Evolutionary conservation across 2,113 vertebrate species (phyloP), one percentile per base, ranked within the genome.

Genomic region (Bos indicus): DNA sequence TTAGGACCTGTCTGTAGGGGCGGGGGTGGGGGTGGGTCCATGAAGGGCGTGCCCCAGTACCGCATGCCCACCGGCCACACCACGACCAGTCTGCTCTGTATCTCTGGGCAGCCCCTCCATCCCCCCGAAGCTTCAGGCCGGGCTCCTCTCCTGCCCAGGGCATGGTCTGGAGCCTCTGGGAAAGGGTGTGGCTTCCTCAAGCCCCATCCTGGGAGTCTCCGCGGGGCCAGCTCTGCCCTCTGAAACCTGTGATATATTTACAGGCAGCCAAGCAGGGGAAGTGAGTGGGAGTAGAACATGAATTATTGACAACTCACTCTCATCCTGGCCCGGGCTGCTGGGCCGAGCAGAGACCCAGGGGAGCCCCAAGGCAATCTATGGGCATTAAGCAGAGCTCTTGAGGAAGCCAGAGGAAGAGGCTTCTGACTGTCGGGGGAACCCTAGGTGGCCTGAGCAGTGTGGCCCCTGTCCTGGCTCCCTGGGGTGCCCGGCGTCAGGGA

Each of bases 301-400:
- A 99, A 99, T 99, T 98, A 99, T 99, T 99, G 98, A 99, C 94
- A 6, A 95, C 95, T 91, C 26, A n/a, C 98, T 99, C 98, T 98
- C 95, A 97, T 98, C 97, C 91, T 98, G 98, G 98, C 98, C 97
- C n/a, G 52, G 91, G 87, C 97, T 16, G 23, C 62, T 11, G 91
- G 89, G 59, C 94, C 6, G 0, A 71, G 81, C 48, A 17, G 85
- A 93, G 91, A 33, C 98, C 95, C 97, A 26, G 25, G 91, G 98
- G 97, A 97, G 19, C 4, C 95, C 95, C 78, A n/a, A 56, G 8
- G 9, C 95, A 88, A 96, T 97, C 97, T 97, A 74, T 81, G 96
- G 82, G 64, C 48, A 97, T 88, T 93, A 93, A 82, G 95, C 52
- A 43, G 94, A 89, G 60, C 7, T 98, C n/a, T 91, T 11, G 46